Evolutionary conservation across 1,140 invertebrate genomes (phyloP).

Genomic region (Drosophila lacertosa): DNA sequence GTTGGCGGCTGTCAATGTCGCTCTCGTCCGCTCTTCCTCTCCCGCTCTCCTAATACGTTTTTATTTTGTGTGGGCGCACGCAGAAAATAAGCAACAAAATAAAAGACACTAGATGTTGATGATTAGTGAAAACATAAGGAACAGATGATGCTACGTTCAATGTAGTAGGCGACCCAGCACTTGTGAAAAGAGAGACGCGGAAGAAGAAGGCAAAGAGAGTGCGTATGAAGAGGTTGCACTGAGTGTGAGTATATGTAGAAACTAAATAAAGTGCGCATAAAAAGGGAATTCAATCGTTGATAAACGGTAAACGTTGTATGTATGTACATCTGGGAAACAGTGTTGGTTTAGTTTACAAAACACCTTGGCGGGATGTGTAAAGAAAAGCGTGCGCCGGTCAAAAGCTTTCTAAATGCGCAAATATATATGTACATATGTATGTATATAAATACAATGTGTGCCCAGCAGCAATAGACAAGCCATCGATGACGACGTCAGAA

Average conservation of each 20-base stretch:
- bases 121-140: conserved; percentile 28
- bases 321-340: conserved; percentile 11
- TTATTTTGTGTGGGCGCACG: conserved; percentile 36
- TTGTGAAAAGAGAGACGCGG: background rate
- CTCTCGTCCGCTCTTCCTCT: conserved; percentile 4
- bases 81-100: conserved; percentile 9
- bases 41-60: conserved; percentile 5
- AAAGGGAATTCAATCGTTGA: conserved; percentile 44
- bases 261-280: conserved; percentile 29
- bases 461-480: background rate
- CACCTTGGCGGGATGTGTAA: conserved; percentile 18
- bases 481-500: conserved; percentile 5
- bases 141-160: background rate
- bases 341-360: conserved; percentile 17
- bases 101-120: conserved; percentile 21
- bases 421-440: conserved; percentile 12
- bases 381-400: background rate
- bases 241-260: background rate
- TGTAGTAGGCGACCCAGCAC: background rate
- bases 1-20: conserved; percentile 60
- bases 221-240: conserved; percentile 3
- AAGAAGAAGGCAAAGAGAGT: background rate
- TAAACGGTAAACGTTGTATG: conserved; percentile 26
- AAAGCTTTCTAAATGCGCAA: background rate
- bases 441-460: conserved; percentile 7